A percentile compares a stretch with the other conserved stretches of the same genome.
Evolutionary conservation across 64 coral and sea anemone genomes (phyloP).

Genomic region (Platygyra sinensis): DNA sequence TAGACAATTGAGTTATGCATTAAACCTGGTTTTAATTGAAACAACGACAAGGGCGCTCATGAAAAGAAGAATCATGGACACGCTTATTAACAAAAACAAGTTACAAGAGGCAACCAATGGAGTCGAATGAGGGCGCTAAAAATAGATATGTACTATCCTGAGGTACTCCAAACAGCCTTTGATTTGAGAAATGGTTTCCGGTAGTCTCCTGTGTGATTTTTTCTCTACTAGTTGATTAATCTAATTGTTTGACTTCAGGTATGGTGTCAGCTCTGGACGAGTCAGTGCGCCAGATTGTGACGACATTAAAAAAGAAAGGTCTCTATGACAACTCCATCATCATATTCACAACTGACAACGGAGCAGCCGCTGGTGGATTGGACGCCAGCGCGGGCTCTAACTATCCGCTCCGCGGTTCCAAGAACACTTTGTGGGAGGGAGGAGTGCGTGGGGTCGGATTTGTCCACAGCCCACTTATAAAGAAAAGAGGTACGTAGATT

Average conservation of each 20-base stretch:
- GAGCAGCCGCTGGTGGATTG: conserved; percentile 84
- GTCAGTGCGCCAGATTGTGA: conserved; percentile 75
- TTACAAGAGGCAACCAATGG: too few species aligned
- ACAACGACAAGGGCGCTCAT: too few species aligned
- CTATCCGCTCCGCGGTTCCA: conserved; percentile 88
- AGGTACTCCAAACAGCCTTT: too few species aligned
- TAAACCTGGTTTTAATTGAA: too few species aligned
- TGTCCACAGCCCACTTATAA: conserved; percentile 91
- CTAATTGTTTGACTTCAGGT: conserved; percentile 1
- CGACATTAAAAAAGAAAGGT: conserved; percentile 72
- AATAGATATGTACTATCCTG: too few species aligned
- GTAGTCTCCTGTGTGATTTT: background rate
- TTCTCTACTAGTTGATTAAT: background rate
- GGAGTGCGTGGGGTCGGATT: conserved; percentile 87
- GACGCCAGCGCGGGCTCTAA: conserved; percentile 91
- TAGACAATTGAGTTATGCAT: too few species aligned
- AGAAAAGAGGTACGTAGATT: conserved; percentile 54
- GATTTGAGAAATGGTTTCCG: background rate
- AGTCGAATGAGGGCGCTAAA: too few species aligned
- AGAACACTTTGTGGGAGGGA: conserved; percentile 94
- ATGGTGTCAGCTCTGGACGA: conserved; percentile 90
- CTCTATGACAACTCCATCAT: conserved; percentile 86
- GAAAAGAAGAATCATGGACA: too few species aligned
- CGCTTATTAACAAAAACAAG: too few species aligned
- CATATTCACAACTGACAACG: conserved; percentile 92